These are phyloP conservation scores for Philaethria dido DNA, from an alignment of 2,888 invertebrate species.

Conservation along the genomic window DNA sequence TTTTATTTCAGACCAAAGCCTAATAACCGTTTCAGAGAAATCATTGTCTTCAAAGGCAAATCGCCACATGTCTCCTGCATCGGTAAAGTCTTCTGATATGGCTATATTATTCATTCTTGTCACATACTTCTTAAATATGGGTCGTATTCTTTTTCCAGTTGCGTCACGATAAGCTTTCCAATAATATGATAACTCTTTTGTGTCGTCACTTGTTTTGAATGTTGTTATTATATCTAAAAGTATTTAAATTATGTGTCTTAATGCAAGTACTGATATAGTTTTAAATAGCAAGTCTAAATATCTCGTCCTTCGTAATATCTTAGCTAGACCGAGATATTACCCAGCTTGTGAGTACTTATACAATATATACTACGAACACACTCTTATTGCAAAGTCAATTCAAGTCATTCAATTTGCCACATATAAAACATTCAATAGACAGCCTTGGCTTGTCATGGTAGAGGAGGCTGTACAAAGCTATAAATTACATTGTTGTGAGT, in stretches of 20 bases:
- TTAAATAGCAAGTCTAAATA: too few species aligned
- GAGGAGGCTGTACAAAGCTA: too few species aligned
- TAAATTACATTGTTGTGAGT: too few species aligned
- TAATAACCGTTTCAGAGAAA: constrained; percentile 70
- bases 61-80: constrained; percentile 78
- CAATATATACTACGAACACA: too few species aligned
- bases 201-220: constrained; percentile 81
- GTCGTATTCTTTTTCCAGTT: constrained; percentile 85
- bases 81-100: constrained; percentile 75
- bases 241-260: background rate
- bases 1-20: constrained; percentile 83
- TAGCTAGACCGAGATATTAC: too few species aligned
- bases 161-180: constrained; percentile 87
- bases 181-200: constrained; percentile 84
- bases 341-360: too few species aligned
- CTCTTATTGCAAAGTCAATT: too few species aligned
- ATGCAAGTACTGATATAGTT: too few species aligned
- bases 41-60: constrained; percentile 72
- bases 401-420: too few species aligned
- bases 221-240: constrained; percentile 68
- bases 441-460: too few species aligned
- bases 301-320: too few species aligned
- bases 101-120: constrained; percentile 86
- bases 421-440: background rate
- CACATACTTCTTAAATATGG: constrained; percentile 85